These are phyloP conservation scores for Microcebus jonahi DNA, from an alignment of 2,113 vertebrate species.

Conservation along the genomic window DNA sequence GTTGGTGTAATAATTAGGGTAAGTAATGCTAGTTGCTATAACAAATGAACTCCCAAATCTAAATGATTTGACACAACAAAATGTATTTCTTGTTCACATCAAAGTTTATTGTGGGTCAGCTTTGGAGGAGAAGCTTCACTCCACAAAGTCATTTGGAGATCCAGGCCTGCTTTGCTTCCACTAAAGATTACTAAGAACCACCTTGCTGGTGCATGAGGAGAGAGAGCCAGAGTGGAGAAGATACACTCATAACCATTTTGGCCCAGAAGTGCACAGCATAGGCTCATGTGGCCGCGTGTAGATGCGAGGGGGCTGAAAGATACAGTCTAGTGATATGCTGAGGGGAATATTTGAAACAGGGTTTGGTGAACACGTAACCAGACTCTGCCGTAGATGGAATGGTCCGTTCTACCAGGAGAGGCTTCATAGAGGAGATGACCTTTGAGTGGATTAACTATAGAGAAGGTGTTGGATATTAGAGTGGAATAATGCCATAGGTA, in stretches of 20 bases:
- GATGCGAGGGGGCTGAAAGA: neutral
- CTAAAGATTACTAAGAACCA: neutral
- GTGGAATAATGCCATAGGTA: neutral
- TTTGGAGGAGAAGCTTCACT: neutral
- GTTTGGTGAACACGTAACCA: neutral
- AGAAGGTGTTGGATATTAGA: neutral
- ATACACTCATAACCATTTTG: neutral
- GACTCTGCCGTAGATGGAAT: neutral
- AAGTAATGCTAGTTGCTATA: neutral
- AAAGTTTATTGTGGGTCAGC: neutral
- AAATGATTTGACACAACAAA: neutral
- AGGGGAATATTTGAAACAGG: neutral
- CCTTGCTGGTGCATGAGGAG: neutral
- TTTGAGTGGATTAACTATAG: constrained; percentile 3
- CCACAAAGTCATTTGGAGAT: constrained; percentile 23
- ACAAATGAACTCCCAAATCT: neutral
- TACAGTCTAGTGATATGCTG: neutral
- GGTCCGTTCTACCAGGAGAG: neutral
- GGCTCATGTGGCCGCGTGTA: neutral
- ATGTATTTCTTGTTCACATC: constrained; percentile 14
- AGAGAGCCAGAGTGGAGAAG: neutral
- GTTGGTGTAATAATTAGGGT: neutral
- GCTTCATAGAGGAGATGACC: neutral
- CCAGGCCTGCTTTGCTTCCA: neutral
- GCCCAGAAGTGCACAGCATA: neutral